These are phyloP conservation scores for Perodicticus potto DNA, from an alignment of 2,797 vertebrate species.

Conservation along the genomic window DNA sequence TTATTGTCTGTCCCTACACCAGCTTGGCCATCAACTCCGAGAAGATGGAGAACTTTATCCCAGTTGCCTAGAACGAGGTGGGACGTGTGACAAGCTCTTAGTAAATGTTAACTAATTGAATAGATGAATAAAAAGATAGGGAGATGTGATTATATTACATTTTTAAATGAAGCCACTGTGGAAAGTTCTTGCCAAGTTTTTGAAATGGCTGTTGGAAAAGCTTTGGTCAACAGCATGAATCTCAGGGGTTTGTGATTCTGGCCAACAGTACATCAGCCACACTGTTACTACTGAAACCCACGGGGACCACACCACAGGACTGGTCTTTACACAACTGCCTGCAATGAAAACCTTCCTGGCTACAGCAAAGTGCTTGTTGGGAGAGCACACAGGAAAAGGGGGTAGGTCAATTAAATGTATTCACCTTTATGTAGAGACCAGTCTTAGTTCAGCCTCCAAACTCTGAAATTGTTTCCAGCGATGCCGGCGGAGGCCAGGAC, in stretches of 20 bases:
- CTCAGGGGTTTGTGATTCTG: not conserved
- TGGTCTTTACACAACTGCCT: not conserved
- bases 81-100: not conserved
- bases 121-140: not conserved
- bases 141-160: not conserved
- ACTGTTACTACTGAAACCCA: not conserved
- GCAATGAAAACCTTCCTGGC: not conserved
- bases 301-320: not conserved
- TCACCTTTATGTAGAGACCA: conserved; percentile 35
- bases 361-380: conserved; percentile 27
- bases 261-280: not conserved
- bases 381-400: not conserved
- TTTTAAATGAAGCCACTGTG: not conserved
- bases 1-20: not conserved
- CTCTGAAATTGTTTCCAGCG: not conserved
- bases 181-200: conserved; percentile 36
- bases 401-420: not conserved
- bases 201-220: conserved; percentile 41
- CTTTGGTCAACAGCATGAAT: not conserved
- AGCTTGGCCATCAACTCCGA: not conserved
- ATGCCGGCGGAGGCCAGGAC: not conserved
- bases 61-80: not conserved
- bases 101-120: not conserved
- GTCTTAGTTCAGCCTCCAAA: not conserved
- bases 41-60: not conserved